These are phyloP conservation scores for Parnassius orleans DNA, from an alignment of 2,888 invertebrate genomes.

Conservation along the genomic window DNA sequence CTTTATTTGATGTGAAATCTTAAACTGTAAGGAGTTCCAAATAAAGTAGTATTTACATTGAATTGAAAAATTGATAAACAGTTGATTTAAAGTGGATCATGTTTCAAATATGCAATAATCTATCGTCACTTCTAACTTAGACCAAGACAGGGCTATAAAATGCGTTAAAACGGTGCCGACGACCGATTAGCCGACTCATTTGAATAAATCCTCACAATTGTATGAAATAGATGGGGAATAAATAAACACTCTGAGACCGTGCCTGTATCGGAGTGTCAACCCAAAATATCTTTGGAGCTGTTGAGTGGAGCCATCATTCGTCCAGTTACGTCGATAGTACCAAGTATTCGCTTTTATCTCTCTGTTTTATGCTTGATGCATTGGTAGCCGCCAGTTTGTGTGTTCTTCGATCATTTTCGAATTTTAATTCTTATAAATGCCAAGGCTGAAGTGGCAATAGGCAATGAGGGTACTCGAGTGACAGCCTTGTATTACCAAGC, in stretches of 20 bases:
- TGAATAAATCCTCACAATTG: constrained; percentile 56
- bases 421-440: not conserved
- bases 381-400: constrained; percentile 1
- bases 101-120: constrained; percentile 25
- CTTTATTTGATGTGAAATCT: too few relatives aligned
- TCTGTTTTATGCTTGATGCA: constrained; percentile 4
- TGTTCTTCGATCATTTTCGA: not conserved
- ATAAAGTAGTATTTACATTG: too few relatives aligned
- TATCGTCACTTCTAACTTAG: constrained; percentile 28
- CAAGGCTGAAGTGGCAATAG: too few relatives aligned
- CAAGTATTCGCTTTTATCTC: constrained; percentile 20
- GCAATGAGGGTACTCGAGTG: too few relatives aligned
- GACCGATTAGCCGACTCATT: constrained; percentile 59
- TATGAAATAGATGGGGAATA: constrained; percentile 22
- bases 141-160: constrained; percentile 30
- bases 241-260: constrained; percentile 3
- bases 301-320: constrained; percentile 15
- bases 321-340: constrained; percentile 19
- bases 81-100: too few relatives aligned
- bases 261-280: constrained; percentile 8
- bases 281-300: constrained; percentile 13
- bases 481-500: too few relatives aligned
- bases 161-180: constrained; percentile 51
- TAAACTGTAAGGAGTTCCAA: too few relatives aligned
- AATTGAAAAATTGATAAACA: too few relatives aligned